Percentiles rank a stretch among this genome's conserved stretches.
phyloP scores from a whole-genome alignment of 1,140 invertebrate species.

The Ips nitidus region DNA sequence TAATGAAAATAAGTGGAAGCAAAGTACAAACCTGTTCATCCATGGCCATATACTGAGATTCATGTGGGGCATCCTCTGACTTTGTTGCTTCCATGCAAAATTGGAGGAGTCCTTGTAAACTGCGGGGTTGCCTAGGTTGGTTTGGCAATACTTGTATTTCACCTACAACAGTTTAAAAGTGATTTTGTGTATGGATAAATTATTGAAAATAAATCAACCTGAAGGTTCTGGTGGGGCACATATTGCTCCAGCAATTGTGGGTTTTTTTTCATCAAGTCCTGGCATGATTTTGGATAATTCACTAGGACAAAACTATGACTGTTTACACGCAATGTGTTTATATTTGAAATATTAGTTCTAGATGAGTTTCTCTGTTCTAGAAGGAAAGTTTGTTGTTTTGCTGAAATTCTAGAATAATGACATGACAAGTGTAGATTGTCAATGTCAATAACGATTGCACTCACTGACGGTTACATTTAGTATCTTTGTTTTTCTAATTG shows the following conservation, averaged over 20 bases:
- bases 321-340: background rate
- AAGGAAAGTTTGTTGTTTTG: no score
- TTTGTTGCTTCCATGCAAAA: slow-evolving; percentile 67
- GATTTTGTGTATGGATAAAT: background rate
- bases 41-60: slow-evolving; percentile 56
- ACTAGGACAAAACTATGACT: background rate
- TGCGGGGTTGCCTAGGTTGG: slow-evolving; percentile 48
- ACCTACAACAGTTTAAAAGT: background rate
- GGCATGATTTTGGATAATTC: slow-evolving; percentile 8
- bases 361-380: no score
- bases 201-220: background rate
- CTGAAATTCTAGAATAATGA: no score
- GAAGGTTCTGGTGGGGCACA: slow-evolving; percentile 10
- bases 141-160: background rate
- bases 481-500: no score
- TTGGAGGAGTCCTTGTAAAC: slow-evolving; percentile 60
- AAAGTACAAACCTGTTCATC: slow-evolving; percentile 59
- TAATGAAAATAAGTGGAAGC: background rate
- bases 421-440: no score
- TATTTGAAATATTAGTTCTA: no score
- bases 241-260: slow-evolving; percentile 17
- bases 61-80: slow-evolving; percentile 57
- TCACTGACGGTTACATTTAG: no score
- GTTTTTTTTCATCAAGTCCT: slow-evolving; percentile 9
- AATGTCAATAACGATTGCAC: no score